Conservation (phyloP, 1,140 invertebrate species). For the Brachionus paranguensis region DNA sequence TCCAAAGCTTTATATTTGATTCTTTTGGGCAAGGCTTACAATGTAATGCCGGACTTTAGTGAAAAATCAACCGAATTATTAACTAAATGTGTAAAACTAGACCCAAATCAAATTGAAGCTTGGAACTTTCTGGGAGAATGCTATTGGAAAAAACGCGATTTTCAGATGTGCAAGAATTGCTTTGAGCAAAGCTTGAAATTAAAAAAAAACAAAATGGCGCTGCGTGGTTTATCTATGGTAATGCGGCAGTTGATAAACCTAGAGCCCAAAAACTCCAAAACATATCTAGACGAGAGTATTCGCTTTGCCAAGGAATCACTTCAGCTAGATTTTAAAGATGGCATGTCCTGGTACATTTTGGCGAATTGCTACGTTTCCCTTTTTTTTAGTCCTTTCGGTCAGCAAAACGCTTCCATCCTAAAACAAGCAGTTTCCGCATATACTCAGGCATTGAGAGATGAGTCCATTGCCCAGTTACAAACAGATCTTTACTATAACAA, state of each 20-base stretch:
- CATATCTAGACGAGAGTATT: slow-evolving; percentile 67
- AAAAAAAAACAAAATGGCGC: slow-evolving; percentile 70
- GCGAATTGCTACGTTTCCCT: slow-evolving; percentile 77
- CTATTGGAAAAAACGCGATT: slow-evolving; percentile 78
- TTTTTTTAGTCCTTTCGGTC: slow-evolving; percentile 64
- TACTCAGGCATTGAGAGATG: slow-evolving; percentile 71
- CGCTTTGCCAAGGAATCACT: slow-evolving; percentile 76
- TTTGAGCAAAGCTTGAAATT: slow-evolving; percentile 58
- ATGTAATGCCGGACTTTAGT: slow-evolving; percentile 66
- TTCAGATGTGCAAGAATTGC: slow-evolving; percentile 74
- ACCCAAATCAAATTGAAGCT: slow-evolving; percentile 71
- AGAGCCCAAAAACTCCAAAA: slow-evolving; percentile 44
- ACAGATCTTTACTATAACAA: slow-evolving; percentile 79
- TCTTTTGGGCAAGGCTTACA: slow-evolving; percentile 69
- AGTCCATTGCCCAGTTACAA: slow-evolving; percentile 66
- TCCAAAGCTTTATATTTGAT: slow-evolving; percentile 66
- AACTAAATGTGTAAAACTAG: slow-evolving; percentile 75
- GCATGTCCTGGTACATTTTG: slow-evolving; percentile 73
- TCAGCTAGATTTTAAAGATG: slow-evolving; percentile 71
- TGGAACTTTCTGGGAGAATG: slow-evolving; percentile 85
- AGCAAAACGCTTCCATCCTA: slow-evolving; percentile 67
- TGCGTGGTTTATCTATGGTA: slow-evolving; percentile 77
- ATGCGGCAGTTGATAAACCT: slow-evolving; percentile 63
- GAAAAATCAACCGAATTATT: slow-evolving; percentile 67
- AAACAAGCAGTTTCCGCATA: slow-evolving; percentile 74